Base-by-base conservation (phyloP, 1,140 invertebrate genomes). In the Olivierus martensii region DNA sequence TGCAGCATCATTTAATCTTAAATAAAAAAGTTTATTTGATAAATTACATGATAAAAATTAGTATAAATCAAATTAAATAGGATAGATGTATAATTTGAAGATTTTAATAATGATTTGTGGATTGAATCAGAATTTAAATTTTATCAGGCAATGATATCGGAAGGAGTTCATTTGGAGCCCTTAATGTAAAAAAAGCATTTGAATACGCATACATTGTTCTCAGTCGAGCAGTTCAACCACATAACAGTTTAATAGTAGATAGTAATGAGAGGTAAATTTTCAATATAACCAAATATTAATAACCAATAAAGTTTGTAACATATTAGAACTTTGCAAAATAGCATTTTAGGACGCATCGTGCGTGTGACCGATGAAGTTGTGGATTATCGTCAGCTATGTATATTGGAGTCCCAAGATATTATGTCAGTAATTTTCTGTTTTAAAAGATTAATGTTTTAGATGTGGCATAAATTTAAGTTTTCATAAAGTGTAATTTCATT, bases 321-420 rank as follows among this genome's bases (percentile, higher is more conserved):
- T 18, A 9, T 55, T 0, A 1, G n/a, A 44, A 22, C n/a, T 15
- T 41, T 41, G 5, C 5, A 41, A 6, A 41, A 41, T 60, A 73
- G 72, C 53, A 86, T 89, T 67, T 73, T 94, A 55, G 88, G 89
- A 57, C 80, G 90, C 60, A 88, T 96, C 58, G 79, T 96, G 52
- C 79, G 85, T 58, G 83, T 95, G 52, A 92, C 89, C 14, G 88
- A 95, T 71, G 86, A 93, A 70, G 91, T 95, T 42, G 82, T 95
- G 61, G 79, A 86, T 47, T 94, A 95, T 68, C 78, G 92, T 28
- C 28, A 28, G 28, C 4, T 28, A 9, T 28, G 28, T 2, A 28
- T 28, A 28, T 28, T 28, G 28, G 28, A 28, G 9, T 28, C 28
- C 28, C 28, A 28, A 28, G 28, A 28, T 9, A 28, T 28, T 6